Conservation (phyloP, 2,797 vertebrate genomes). For the Typhlichthys subterraneus region DNA sequence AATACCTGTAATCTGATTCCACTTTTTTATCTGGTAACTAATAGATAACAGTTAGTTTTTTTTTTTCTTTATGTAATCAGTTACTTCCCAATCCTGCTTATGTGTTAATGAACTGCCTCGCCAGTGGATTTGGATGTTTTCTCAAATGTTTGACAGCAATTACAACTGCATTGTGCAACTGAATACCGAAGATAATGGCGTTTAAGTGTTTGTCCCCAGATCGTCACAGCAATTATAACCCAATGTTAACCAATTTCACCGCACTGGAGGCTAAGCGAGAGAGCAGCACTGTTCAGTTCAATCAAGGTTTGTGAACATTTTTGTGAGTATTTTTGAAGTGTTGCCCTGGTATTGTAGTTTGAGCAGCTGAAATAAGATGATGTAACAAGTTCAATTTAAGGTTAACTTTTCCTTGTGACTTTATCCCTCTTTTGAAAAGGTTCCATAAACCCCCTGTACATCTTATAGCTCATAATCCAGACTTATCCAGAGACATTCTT, state of each 20-base stretch:
- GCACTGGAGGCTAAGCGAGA: conserved; percentile 64
- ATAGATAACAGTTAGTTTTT: too few relatives aligned
- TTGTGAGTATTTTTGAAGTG: conserved; percentile 35
- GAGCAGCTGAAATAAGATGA: neutral
- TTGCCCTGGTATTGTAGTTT: conserved; percentile 14
- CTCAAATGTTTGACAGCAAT: conserved; percentile 54
- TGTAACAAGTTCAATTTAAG: too few relatives aligned
- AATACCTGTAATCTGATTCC: too few relatives aligned
- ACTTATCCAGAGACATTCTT: too few relatives aligned
- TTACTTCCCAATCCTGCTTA: conserved; percentile 3
- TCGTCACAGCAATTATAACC: conserved; percentile 60
- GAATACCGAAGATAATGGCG: conserved; percentile 55
- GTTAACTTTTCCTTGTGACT: too few relatives aligned
- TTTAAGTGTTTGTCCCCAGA: conserved; percentile 55
- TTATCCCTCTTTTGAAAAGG: too few relatives aligned
- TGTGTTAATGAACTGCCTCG: conserved; percentile 65
- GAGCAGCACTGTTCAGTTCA: conserved; percentile 50
- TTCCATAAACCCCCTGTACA: too few relatives aligned
- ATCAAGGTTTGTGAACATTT: conserved; percentile 52
- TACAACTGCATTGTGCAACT: conserved; percentile 59
- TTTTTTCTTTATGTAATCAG: too few relatives aligned
- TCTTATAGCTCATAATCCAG: too few relatives aligned
- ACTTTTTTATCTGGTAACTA: too few relatives aligned
- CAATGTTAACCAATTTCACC: conserved; percentile 75
- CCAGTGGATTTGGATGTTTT: conserved; percentile 56